phyloP scores from a whole-genome alignment of 2,113 vertebrate genomes.

The Grammomys dolichurus region DNA sequence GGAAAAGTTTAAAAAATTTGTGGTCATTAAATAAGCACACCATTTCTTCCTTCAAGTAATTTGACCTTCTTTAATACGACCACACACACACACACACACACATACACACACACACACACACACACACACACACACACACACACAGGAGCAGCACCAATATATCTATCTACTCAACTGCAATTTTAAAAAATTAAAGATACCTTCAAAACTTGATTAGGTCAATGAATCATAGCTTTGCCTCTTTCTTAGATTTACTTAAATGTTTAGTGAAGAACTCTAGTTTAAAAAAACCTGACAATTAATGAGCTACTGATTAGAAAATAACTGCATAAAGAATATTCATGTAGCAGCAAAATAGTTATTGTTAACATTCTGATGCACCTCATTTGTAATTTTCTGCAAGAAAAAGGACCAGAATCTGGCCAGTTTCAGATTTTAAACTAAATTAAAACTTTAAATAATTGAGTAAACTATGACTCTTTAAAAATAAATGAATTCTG shows the following conservation, averaged over 20 bases:
- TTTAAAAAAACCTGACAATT: constrained; percentile 77
- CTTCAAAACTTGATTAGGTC: constrained; percentile 81
- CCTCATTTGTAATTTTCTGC: constrained; percentile 86
- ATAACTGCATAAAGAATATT: constrained; percentile 87
- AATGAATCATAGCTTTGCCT: constrained; percentile 81
- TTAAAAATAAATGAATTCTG: constrained; percentile 82
- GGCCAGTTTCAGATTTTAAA: constrained; percentile 85
- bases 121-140: constrained; percentile 55
- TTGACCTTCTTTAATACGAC: constrained; percentile 75
- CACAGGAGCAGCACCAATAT: constrained; percentile 86
- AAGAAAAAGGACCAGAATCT: constrained; percentile 85
- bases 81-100: constrained; percentile 72
- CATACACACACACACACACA: constrained; percentile 55
- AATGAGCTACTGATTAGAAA: constrained; percentile 81
- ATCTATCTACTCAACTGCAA: constrained; percentile 79
- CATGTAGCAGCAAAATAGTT: constrained; percentile 87
- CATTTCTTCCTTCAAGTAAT: constrained; percentile 73
- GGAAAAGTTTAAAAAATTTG: constrained; percentile 81
- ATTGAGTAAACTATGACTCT: constrained; percentile 77
- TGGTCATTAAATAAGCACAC: constrained; percentile 78
- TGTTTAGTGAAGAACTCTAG: constrained; percentile 82
- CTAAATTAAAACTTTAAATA: constrained; percentile 81
- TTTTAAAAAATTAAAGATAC: constrained; percentile 80
- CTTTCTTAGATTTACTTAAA: constrained; percentile 85
- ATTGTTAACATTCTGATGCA: constrained; percentile 85